Evolutionary conservation across 2,113 vertebrate genomes (phyloP), one percentile per base, ranked within the genome.

Genomic region (Echinops telfairi): DNA sequence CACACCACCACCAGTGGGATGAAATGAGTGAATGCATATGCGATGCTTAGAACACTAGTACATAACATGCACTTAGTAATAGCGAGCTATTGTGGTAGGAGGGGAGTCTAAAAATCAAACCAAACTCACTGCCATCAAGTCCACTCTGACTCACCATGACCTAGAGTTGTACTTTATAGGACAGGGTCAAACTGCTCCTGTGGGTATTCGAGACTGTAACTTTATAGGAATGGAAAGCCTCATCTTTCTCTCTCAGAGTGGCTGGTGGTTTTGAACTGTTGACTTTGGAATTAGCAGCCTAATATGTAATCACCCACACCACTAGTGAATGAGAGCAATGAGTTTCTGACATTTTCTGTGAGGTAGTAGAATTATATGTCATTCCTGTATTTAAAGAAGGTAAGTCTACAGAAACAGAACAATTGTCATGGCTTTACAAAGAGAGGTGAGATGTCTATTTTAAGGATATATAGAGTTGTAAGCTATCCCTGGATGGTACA

Each of bases 321-420:
- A 47, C 43, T 47, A 47, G 43, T 47, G 10, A 47, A 47, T 47
- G 43, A 10, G 43, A 47, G 43, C 43, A 75, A 60, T 40, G 79
- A 71, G 62, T 38, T 86, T 95, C 89, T 90, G 64, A 53, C 14
- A 87, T 77, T 94, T 92, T 94, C 70, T 95, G 86, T 78, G 86
- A 93, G 86, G 66, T 93, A 75, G 47, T 83, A 25, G 33, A 92
- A 93, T 20, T 88, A 80, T 7, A 38, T 83, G 83, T 92, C 83
- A 4, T 23, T 64, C 19, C 23, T 86, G 71, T 0, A 14, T 88
- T 91, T 73, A 38, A 81, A 57, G 40, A 84, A 93, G 81, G 33
- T 66, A 66, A 86, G 86, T 94, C 90, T 86, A 96, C 58, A 81
- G 36, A 40, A 94, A 93, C 87, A 93, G 70, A 90, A 92, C 29